phyloP scores from a whole-genome alignment of 2,797 vertebrate genomes.

The Gambelia wislizenii region DNA sequence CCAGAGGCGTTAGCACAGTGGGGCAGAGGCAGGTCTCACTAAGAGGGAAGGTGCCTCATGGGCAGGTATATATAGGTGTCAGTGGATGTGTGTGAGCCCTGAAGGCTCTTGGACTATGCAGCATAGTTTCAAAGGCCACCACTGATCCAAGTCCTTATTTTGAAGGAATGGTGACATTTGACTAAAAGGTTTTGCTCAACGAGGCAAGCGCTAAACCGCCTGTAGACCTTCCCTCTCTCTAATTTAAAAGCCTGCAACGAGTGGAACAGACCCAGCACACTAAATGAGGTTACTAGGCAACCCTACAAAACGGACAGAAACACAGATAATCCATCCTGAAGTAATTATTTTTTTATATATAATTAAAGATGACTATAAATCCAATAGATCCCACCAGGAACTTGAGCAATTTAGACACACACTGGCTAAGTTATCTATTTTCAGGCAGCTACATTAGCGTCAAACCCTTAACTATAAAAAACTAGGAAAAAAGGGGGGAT shows the following conservation, averaged over 20 bases:
- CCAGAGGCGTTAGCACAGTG: background rate
- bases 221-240: slow-evolving; percentile 39
- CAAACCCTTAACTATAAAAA: slow-evolving; percentile 4
- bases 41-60: too few species aligned
- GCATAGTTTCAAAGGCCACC: background rate
- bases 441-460: slow-evolving; percentile 32
- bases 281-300: slow-evolving; percentile 77
- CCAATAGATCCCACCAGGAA: slow-evolving; percentile 75
- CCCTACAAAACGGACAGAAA: slow-evolving; percentile 62
- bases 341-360: slow-evolving; percentile 71
- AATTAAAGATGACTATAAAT: slow-evolving; percentile 78
- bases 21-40: background rate
- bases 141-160: background rate
- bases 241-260: slow-evolving; percentile 42
- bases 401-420: slow-evolving; percentile 31
- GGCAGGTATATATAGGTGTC: background rate
- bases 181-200: slow-evolving; percentile 62
- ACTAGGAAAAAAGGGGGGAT: background rate
- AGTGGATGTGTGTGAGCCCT: background rate
- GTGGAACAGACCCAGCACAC: slow-evolving; percentile 60
- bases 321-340: slow-evolving; percentile 73
- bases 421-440: slow-evolving; percentile 49
- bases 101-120: background rate
- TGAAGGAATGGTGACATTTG: slow-evolving; percentile 31
- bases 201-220: slow-evolving; percentile 21